phyloP scores from a whole-genome alignment of 2,113 vertebrate species.

The Gavia stellata region DNA sequence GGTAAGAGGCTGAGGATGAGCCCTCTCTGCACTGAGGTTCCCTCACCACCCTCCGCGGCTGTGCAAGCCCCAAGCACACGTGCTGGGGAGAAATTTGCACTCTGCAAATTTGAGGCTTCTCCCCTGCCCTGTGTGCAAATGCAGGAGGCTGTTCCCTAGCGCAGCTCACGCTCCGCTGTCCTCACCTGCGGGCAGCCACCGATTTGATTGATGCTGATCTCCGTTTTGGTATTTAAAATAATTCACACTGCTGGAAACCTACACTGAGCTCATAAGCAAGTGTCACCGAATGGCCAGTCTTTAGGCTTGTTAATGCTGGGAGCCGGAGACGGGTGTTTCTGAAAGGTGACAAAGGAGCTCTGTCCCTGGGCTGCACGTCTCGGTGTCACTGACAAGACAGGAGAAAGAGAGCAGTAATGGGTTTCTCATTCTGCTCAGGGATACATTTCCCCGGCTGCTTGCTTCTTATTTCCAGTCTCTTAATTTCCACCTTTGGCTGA shows the following conservation, averaged over 20 bases:
- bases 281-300: background rate
- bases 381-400: background rate
- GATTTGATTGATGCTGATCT: background rate
- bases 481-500: background rate
- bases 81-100: fast-evolving
- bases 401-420: background rate
- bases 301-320: background rate
- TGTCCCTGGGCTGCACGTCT: slow-evolving; percentile 3
- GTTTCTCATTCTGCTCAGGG: slow-evolving; percentile 40
- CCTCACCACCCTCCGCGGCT: fast-evolving
- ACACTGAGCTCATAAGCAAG: background rate
- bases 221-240: background rate
- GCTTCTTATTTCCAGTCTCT: background rate
- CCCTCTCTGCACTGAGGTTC: background rate
- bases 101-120: background rate
- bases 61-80: background rate
- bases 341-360: slow-evolving; percentile 30
- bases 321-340: background rate
- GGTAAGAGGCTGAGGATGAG: background rate
- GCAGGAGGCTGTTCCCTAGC: background rate
- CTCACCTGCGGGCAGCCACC: background rate
- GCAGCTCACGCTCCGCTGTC: background rate
- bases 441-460: background rate
- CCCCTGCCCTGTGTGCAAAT: fast-evolving
- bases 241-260: background rate